Evolutionary conservation across 2,113 vertebrate genomes (phyloP).

Genomic region (human (Homo sapiens)): GRCh38 chr21:33034501-33035000

Average conservation of each 20-base stretch:
- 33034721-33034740: neutral
- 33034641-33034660: neutral
- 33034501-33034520: neutral
- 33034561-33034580: neutral
- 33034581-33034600: neutral
- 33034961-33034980: neutral
- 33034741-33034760: neutral
- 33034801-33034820: neutral
- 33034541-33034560: neutral
- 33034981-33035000: fast-evolving
- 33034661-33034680: neutral
- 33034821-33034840: neutral
- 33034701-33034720: neutral
- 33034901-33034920: neutral
- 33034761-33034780: neutral
- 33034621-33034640: too few species aligned
- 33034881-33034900: neutral
- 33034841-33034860: neutral
- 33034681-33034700: neutral
- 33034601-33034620: neutral
- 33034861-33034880: neutral
- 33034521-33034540: neutral
- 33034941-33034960: neutral
- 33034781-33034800: neutral
- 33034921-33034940: neutral